Percentiles rank a stretch among this genome's conserved stretches.
Evolutionary conservation across 2,113 vertebrate genomes (phyloP).

Genomic region (Aythya baeri): DNA sequence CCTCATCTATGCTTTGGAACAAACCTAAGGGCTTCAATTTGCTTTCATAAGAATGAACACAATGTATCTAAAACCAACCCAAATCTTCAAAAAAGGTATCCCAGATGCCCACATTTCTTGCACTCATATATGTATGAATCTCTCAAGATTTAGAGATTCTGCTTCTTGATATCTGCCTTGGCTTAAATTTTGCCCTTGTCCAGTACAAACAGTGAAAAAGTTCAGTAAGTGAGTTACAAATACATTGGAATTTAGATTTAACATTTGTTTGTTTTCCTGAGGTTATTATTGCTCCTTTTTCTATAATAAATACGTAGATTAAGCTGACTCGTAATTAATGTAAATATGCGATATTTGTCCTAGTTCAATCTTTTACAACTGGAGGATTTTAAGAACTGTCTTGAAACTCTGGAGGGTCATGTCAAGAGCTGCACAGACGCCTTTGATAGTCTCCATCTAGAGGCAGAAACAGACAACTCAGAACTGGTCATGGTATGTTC

Average conservation of each 20-base stretch:
- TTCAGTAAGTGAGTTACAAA: neutral
- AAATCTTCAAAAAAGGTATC: neutral
- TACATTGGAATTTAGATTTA: neutral
- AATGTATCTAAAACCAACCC: neutral
- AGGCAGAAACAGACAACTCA: slow-evolving; percentile 54
- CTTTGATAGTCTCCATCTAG: slow-evolving; percentile 63
- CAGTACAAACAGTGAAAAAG: neutral
- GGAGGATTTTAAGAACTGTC: slow-evolving; percentile 76
- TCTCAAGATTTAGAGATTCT: neutral
- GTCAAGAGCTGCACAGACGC: slow-evolving; percentile 77
- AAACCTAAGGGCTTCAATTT: neutral
- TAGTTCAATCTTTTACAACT: slow-evolving; percentile 77
- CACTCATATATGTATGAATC: neutral
- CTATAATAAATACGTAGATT: neutral
- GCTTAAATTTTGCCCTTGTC: neutral
- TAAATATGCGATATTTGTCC: neutral
- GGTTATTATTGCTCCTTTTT: neutral
- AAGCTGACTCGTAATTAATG: neutral
- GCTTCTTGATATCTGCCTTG: neutral
- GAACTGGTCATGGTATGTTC: slow-evolving; percentile 64
- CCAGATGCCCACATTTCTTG: neutral
- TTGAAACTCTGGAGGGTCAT: slow-evolving; percentile 79
- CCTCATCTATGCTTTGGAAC: neutral
- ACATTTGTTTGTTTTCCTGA: neutral
- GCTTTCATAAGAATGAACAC: neutral